phyloP scores from a whole-genome alignment of 2,888 invertebrate species.

The Poecilus cupreus region DNA sequence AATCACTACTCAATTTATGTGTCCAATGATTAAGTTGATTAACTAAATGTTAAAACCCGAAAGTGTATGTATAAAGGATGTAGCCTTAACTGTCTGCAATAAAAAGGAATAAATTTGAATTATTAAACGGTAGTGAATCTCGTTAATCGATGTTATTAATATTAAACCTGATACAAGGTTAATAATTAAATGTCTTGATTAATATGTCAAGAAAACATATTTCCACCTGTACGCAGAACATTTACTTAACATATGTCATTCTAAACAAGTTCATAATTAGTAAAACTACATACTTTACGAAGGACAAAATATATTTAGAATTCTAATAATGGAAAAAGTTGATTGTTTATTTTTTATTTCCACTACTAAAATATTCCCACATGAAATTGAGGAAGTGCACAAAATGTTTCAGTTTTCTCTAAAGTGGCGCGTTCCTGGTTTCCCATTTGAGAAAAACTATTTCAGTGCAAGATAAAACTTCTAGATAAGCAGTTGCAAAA shows the following conservation, averaged over 20 bases:
- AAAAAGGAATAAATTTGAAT: no score
- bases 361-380: neutral
- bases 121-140: neutral
- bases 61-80: no score
- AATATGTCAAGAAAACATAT: neutral
- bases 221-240: neutral
- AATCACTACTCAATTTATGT: no score
- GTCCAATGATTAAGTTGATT: no score
- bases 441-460: neutral
- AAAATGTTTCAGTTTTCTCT: neutral
- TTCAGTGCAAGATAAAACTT: conserved; percentile 14
- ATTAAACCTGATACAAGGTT: neutral
- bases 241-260: neutral
- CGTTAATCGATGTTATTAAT: neutral
- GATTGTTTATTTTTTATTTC: no score
- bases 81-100: no score
- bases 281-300: neutral
- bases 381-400: neutral
- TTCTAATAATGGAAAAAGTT: no score
- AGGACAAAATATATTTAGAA: neutral
- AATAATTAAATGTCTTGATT: neutral
- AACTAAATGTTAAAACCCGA: no score
- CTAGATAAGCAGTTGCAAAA: conserved; percentile 7
- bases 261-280: neutral
- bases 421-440: neutral